Evolutionary conservation across 2,797 vertebrate species (phyloP).

Genomic region (Hypotaenidia philippensis): DNA sequence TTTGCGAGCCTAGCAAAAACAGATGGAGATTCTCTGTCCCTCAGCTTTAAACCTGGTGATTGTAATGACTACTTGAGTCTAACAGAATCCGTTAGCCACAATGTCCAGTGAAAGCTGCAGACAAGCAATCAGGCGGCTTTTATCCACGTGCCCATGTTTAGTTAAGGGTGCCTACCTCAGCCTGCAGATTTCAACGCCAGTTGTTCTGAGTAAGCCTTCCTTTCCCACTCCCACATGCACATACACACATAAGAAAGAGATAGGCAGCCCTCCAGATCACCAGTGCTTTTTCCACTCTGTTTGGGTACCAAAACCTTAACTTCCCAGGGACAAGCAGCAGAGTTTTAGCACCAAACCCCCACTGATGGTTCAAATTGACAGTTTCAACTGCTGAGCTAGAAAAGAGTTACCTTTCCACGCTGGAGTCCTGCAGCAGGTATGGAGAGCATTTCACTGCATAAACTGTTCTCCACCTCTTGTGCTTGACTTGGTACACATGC

Average conservation of each 20-base stretch:
- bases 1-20: neutral
- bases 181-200: neutral
- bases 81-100: neutral
- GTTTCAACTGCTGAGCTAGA: neutral
- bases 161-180: neutral
- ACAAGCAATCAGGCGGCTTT: neutral
- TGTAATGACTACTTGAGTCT: neutral
- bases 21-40: neutral
- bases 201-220: rapidly evolving
- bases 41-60: neutral
- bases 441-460: constrained; percentile 84
- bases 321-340: neutral
- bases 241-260: neutral
- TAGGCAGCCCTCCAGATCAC: neutral
- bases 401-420: constrained; percentile 7
- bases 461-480: constrained; percentile 82
- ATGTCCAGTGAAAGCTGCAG: rapidly evolving
- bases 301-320: rapidly evolving
- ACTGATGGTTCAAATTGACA: rapidly evolving
- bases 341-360: neutral
- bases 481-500: constrained; percentile 86
- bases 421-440: constrained; percentile 46
- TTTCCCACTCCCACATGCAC: neutral
- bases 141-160: rapidly evolving
- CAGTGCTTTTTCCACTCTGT: neutral